Conservation (phyloP, 2,888 invertebrate species). For the Heliconius ethilla region DNA sequence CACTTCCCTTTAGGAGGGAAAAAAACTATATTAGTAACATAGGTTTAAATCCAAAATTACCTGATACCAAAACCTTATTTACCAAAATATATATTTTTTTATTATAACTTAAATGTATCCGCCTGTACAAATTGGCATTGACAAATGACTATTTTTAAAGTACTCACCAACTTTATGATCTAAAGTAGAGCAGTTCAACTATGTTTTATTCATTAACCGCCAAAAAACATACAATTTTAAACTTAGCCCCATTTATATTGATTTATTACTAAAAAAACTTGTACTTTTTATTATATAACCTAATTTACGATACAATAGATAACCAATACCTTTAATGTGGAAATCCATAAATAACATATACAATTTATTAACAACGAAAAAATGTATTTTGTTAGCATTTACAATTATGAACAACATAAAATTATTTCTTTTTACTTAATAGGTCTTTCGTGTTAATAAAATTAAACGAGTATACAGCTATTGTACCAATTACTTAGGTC, state of each 20-base stretch:
- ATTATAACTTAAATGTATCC: background rate
- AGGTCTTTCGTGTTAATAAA: conserved; percentile 54
- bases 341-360: conserved; percentile 63
- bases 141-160: background rate
- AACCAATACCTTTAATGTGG: conserved; percentile 54
- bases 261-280: conserved; percentile 52
- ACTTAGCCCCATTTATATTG: conserved; percentile 48
- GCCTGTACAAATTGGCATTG: conserved; percentile 1
- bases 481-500: conserved; percentile 37
- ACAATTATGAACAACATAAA: conserved; percentile 48
- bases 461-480: conserved; percentile 55
- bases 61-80: too few relatives aligned
- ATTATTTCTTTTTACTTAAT: conserved; percentile 54
- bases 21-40: too few relatives aligned
- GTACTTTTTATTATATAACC: conserved; percentile 56
- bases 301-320: conserved; percentile 72
- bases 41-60: too few relatives aligned
- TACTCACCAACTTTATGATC: background rate
- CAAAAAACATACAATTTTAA: conserved; percentile 14
- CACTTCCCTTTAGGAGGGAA: too few relatives aligned
- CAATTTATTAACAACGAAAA: conserved; percentile 51
- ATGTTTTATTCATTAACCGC: conserved; percentile 17
- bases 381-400: conserved; percentile 52
- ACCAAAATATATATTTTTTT: background rate
- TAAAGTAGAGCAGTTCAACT: conserved; percentile 9